Evolutionary conservation across 2,797 vertebrate species (phyloP).

Genomic region (Cottoperca gobio): DNA sequence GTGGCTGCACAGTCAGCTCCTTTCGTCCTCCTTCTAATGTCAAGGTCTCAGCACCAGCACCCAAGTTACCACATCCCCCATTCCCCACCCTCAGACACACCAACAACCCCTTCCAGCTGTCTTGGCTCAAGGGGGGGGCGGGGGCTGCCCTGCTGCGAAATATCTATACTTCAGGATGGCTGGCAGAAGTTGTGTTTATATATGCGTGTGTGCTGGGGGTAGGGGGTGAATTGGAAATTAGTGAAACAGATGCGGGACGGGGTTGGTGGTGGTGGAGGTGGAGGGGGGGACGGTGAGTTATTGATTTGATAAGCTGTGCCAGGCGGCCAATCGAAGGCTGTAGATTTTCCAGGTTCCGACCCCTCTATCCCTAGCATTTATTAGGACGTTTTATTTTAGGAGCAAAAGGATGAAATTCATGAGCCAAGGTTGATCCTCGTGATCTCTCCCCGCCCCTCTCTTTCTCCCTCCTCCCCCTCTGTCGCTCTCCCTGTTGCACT

Average conservation of each 20-base stretch:
- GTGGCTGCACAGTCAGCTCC: constrained; percentile 75
- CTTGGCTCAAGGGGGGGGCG: neutral
- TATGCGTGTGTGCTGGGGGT: neutral
- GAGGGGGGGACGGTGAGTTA: constrained; percentile 27
- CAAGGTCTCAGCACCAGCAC: constrained; percentile 68
- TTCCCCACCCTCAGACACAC: constrained; percentile 19
- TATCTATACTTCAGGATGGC: constrained; percentile 9
- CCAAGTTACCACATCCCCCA: constrained; percentile 29
- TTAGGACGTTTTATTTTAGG: constrained; percentile 77
- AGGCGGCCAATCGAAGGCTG: constrained; percentile 70
- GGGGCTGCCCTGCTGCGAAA: constrained; percentile 16
- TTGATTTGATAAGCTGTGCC: constrained; percentile 75
- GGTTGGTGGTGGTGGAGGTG: constrained; percentile 20
- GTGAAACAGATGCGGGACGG: constrained; percentile 50
- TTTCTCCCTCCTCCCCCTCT: neutral
- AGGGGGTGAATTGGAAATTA: constrained; percentile 49
- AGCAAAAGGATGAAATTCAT: constrained; percentile 78
- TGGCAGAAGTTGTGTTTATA: constrained; percentile 25
- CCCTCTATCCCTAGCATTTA: constrained; percentile 63
- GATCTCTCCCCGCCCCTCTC: constrained; percentile 50
- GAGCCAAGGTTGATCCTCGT: constrained; percentile 72
- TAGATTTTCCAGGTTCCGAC: constrained; percentile 69
- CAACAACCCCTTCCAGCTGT: constrained; percentile 48
- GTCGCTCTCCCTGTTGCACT: constrained; percentile 21
- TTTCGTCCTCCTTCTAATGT: constrained; percentile 70